Conservation (phyloP, 2,113 vertebrate genomes). For the Strigops habroptila region DNA sequence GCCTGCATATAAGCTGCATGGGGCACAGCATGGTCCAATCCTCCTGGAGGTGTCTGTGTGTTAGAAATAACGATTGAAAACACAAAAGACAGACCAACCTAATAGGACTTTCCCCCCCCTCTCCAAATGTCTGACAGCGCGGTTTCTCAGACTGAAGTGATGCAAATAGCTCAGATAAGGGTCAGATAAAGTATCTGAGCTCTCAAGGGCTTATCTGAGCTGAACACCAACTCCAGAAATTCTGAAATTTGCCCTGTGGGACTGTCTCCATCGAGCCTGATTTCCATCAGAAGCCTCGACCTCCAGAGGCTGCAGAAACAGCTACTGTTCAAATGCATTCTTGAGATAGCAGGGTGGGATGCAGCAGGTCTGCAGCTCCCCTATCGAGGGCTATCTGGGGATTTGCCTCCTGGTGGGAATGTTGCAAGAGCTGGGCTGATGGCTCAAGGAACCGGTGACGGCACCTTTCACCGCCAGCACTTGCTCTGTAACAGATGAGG, state of each 20-base stretch:
- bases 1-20: background rate
- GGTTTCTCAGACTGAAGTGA: slow-evolving; percentile 40
- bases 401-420: slow-evolving; percentile 13
- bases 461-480: background rate
- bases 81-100: background rate
- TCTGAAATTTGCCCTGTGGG: slow-evolving; percentile 37
- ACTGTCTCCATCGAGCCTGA: background rate
- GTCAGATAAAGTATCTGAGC: slow-evolving; percentile 53
- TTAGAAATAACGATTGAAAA: background rate
- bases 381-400: background rate
- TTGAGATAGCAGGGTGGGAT: slow-evolving; percentile 51
- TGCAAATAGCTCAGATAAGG: slow-evolving; percentile 67
- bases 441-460: slow-evolving; percentile 25
- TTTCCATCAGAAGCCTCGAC: slow-evolving; percentile 35
- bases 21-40: background rate
- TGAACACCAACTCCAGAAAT: slow-evolving; percentile 37
- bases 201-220: slow-evolving; percentile 45
- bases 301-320: slow-evolving; percentile 17
- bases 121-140: background rate
- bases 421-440: background rate
- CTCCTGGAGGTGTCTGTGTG: background rate
- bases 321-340: slow-evolving; percentile 42
- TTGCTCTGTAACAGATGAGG: background rate
- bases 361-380: background rate
- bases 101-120: background rate